These are phyloP conservation scores for Callitettix versicolor DNA, from an alignment of 1,140 invertebrate genomes.

Conservation along the genomic window DNA sequence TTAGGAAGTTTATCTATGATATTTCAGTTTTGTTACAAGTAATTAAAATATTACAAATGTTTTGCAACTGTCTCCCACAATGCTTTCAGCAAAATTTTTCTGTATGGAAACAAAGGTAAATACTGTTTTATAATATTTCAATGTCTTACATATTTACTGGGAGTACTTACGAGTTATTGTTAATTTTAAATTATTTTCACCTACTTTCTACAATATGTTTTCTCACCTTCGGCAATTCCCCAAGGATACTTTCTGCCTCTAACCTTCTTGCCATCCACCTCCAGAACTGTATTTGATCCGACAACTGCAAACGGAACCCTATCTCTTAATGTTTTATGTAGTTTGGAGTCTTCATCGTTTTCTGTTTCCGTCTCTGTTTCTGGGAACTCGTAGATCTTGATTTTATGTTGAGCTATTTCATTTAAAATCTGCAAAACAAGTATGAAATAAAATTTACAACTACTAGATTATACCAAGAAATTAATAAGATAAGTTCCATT, in stretches of 20 bases:
- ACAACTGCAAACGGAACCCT: conserved; percentile 97
- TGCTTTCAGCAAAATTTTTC: too few species aligned
- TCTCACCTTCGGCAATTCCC: conserved; percentile 87
- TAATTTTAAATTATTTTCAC: too few species aligned
- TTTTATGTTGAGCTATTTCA: conserved; percentile 94
- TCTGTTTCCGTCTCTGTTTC: conserved; percentile 64
- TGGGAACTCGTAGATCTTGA: conserved; percentile 98
- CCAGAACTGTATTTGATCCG: conserved; percentile 92
- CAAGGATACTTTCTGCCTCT: conserved; percentile 93
- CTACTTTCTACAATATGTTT: too few species aligned
- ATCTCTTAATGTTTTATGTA: conserved; percentile 58
- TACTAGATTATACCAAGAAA: neutral
- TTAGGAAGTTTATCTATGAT: too few species aligned
- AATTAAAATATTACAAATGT: too few species aligned
- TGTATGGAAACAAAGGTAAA: too few species aligned
- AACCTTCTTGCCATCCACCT: conserved; percentile 75
- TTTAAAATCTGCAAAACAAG: conserved; percentile 69
- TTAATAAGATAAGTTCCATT: too few species aligned
- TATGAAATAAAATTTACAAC: neutral
- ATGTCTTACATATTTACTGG: too few species aligned
- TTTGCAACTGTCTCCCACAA: too few species aligned
- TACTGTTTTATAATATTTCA: too few species aligned
- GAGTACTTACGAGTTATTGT: too few species aligned
- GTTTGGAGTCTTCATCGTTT: conserved; percentile 56
- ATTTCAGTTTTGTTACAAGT: too few species aligned